These are phyloP conservation scores for Empidonax alnorum DNA, from an alignment of 2,113 vertebrate genomes.

Conservation along the genomic window DNA sequence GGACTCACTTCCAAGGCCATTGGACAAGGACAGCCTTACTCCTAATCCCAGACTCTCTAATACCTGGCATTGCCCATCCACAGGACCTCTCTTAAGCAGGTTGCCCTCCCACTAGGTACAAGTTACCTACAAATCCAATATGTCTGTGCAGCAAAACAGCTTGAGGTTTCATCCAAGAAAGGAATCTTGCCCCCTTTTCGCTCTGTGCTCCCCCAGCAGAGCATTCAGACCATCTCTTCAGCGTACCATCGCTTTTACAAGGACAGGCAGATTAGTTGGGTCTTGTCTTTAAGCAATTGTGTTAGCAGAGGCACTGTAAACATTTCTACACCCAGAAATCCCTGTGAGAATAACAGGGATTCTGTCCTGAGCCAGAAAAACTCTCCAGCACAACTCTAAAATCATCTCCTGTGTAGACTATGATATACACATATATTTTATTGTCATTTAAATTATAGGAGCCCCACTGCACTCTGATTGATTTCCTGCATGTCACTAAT, in stretches of 20 bases:
- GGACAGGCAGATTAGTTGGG: not conserved
- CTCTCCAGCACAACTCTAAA: not conserved
- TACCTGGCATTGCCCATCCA: not conserved
- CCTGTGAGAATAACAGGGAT: not conserved
- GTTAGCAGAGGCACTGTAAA: not conserved
- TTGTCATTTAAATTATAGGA: not conserved
- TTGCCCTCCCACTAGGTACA: not conserved
- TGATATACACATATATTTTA: not conserved
- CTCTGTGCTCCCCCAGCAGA: not conserved
- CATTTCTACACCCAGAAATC: not conserved
- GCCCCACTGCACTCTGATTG: not conserved
- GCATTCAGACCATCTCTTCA: not conserved
- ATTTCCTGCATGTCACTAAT: slow-evolving; percentile 1
- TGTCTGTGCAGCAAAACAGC: not conserved
- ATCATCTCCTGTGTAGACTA: not conserved
- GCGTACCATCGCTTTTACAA: fast-evolving
- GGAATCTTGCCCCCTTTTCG: not conserved
- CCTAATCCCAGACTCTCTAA: not conserved
- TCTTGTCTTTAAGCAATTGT: not conserved
- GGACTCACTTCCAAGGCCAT: not conserved
- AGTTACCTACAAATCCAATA: not conserved
- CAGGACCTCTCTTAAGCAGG: not conserved
- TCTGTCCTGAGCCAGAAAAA: not conserved
- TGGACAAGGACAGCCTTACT: not conserved
- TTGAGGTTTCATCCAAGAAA: not conserved